Evolutionary conservation across 2,113 vertebrate species (phyloP).

Genomic region (Rafetus swinhoei): DNA sequence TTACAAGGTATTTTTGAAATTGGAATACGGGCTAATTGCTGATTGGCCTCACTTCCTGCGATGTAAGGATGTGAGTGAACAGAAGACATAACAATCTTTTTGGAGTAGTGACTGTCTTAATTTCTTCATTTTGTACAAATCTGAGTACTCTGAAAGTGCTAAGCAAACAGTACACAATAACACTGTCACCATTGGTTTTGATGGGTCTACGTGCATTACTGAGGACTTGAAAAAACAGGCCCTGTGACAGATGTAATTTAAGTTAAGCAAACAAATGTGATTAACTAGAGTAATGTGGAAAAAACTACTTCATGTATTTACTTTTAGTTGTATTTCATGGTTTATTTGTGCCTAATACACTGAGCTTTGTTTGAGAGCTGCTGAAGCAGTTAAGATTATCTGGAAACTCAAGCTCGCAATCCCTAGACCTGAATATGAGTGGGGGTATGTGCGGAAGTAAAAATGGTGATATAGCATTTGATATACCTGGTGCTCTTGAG

Average conservation of each 20-base stretch:
- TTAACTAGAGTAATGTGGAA: background rate
- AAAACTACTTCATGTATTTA: background rate
- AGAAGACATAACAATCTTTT: slow-evolving; percentile 17
- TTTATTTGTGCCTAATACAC: background rate
- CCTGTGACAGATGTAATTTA: background rate
- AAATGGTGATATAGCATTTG: background rate
- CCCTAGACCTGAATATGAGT: background rate
- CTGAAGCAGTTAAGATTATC: slow-evolving; percentile 1
- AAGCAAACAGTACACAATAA: background rate
- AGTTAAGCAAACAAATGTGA: background rate
- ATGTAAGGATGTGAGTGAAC: slow-evolving; percentile 47
- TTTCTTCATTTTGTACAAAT: background rate
- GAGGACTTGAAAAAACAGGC: background rate
- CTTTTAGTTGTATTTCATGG: background rate
- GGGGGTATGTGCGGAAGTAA: background rate
- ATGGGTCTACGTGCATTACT: background rate
- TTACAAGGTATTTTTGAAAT: slow-evolving; percentile 76
- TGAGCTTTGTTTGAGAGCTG: rapidly evolving
- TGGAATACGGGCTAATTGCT: slow-evolving; percentile 81
- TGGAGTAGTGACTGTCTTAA: background rate
- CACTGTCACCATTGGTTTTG: background rate
- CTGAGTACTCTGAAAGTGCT: background rate
- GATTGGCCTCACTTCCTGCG: slow-evolving; percentile 73
- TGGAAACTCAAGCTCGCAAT: background rate
- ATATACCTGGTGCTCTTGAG: background rate